Conservation (phyloP, 2,888 invertebrate species). For the Brachylomia viminalis region DNA sequence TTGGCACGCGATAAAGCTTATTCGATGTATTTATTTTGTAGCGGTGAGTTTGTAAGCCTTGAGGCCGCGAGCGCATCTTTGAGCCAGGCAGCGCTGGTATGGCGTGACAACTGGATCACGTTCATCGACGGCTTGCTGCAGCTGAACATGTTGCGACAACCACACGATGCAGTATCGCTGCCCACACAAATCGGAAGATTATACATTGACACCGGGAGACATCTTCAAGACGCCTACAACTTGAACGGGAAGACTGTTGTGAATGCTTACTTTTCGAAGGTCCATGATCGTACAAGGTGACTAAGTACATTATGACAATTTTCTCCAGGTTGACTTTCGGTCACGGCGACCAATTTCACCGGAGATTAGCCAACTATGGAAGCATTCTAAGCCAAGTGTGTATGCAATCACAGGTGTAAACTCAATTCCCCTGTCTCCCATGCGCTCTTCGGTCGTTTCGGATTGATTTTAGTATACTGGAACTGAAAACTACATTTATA, state of each 20-base stretch:
- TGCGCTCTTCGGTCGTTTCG: too few species aligned
- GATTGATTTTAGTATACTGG: background rate
- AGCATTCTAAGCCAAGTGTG: background rate
- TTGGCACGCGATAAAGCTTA: background rate
- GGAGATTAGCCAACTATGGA: background rate
- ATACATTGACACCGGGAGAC: slow-evolving; percentile 62
- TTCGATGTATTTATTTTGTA: slow-evolving; percentile 32
- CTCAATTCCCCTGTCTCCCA: too few species aligned
- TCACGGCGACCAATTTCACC: background rate
- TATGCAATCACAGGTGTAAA: too few species aligned
- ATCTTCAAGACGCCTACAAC: slow-evolving; percentile 41
- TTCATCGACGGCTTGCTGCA: slow-evolving; percentile 96
- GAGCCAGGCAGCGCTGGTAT: slow-evolving; percentile 83
- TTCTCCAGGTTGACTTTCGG: background rate
- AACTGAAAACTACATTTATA: background rate
- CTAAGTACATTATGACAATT: background rate
- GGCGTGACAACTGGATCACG: slow-evolving; percentile 91
- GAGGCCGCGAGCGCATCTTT: slow-evolving; percentile 56
- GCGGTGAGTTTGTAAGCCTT: slow-evolving; percentile 74
- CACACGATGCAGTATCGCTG: slow-evolving; percentile 90
- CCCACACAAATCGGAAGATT: slow-evolving; percentile 86
- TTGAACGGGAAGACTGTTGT: slow-evolving; percentile 34
- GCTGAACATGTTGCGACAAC: slow-evolving; percentile 91
- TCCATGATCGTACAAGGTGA: slow-evolving; percentile 25
- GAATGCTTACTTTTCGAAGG: slow-evolving; percentile 19